phyloP scores from a whole-genome alignment of 2,888 invertebrate genomes.

The Andrena praecox region DNA sequence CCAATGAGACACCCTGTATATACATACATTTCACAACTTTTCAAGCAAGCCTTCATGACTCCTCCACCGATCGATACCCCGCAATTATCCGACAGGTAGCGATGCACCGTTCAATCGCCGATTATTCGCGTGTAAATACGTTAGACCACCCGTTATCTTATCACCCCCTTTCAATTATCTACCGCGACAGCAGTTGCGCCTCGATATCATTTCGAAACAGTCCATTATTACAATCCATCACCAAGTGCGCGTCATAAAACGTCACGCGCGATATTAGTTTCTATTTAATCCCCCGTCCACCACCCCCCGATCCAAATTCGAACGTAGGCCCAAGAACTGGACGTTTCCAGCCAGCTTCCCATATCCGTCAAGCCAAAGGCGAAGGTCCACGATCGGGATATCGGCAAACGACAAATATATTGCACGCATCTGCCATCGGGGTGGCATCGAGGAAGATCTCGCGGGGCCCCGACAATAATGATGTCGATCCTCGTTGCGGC shows the following conservation, averaged over 20 bases:
- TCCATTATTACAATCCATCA: background rate
- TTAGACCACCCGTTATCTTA: constrained; percentile 22
- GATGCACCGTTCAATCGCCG: background rate
- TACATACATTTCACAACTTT: too few species aligned
- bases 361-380: constrained; percentile 48
- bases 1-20: too few species aligned
- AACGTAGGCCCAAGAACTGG: constrained; percentile 6
- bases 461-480: constrained; percentile 68
- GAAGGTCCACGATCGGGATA: constrained; percentile 56
- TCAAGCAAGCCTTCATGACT: too few species aligned
- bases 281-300: too few species aligned
- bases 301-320: background rate
- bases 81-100: constrained; percentile 2
- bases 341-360: constrained; percentile 15
- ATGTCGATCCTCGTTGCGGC: constrained; percentile 72
- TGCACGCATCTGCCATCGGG: constrained; percentile 75
- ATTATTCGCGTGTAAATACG: constrained; percentile 33
- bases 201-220: constrained; percentile 1
- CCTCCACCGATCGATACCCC: background rate
- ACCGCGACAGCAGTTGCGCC: background rate
- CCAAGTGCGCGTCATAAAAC: background rate
- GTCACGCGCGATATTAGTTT: background rate
- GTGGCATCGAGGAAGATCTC: constrained; percentile 54
- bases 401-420: constrained; percentile 74
- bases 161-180: constrained; percentile 31